A percentile compares a stretch with the other conserved stretches of the same genome.
phyloP scores from a whole-genome alignment of 2,113 vertebrate species.

The Pteronura brasiliensis region DNA sequence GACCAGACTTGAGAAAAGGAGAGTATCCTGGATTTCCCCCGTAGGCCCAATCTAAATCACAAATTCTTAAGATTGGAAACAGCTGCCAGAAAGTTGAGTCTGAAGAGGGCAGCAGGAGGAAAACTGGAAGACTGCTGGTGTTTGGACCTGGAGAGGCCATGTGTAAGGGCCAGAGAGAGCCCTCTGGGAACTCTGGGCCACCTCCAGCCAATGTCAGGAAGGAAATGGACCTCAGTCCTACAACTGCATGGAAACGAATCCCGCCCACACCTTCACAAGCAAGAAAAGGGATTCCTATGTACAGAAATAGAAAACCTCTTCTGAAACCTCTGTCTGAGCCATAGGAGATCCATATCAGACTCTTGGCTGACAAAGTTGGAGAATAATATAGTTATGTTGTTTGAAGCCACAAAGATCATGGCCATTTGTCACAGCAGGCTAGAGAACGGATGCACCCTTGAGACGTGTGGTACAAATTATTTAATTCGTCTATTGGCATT shows the following conservation, averaged over 20 bases:
- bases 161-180: background rate
- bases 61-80: background rate
- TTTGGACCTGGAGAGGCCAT: background rate
- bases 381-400: background rate
- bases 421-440: background rate
- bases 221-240: background rate
- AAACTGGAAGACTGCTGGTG: accelerated
- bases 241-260: background rate
- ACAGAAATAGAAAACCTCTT: background rate
- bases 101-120: background rate
- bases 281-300: background rate
- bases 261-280: background rate
- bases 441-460: background rate
- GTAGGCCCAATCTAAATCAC: background rate
- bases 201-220: background rate
- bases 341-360: background rate
- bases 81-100: background rate
- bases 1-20: background rate
- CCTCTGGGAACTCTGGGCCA: background rate
- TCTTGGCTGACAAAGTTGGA: background rate
- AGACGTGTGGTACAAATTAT: background rate
- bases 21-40: background rate
- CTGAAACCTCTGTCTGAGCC: background rate
- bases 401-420: background rate
- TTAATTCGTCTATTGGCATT: background rate